These are phyloP conservation scores for Pachypeltis micranthus DNA, from an alignment of 1,140 invertebrate genomes.

Conservation along the genomic window DNA sequence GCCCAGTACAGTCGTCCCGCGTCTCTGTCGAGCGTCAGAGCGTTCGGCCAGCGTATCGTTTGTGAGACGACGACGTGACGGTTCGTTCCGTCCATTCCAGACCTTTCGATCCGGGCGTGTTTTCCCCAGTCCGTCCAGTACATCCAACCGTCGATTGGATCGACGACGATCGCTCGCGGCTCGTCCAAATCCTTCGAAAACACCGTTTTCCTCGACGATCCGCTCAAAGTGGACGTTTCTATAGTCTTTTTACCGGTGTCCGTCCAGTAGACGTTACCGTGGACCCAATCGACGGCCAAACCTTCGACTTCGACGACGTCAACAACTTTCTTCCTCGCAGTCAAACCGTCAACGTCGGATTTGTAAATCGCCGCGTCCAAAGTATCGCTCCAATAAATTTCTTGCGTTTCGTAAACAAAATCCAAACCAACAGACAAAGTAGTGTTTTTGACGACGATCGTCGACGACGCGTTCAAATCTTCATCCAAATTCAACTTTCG, in stretches of 20 bases:
- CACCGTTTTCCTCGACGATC: conserved; percentile 72
- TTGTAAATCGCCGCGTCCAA: conserved; percentile 84
- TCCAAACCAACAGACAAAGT: conserved; percentile 77
- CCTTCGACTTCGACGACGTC: conserved; percentile 59
- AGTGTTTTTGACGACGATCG: conserved; percentile 72
- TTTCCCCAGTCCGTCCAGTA: conserved; percentile 94
- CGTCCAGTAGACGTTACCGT: conserved; percentile 92
- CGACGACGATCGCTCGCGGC: conserved; percentile 87
- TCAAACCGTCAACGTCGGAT: conserved; percentile 67
- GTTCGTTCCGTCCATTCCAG: conserved; percentile 86
- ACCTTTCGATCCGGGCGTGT: conserved; percentile 75
- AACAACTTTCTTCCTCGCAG: conserved; percentile 66
- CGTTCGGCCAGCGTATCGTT: conserved; percentile 90
- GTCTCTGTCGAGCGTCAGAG: conserved; percentile 74
- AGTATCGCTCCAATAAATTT: conserved; percentile 92
- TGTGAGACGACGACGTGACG: conserved; percentile 70
- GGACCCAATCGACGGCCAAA: conserved; percentile 92
- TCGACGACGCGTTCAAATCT: conserved; percentile 54
- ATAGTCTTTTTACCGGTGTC: conserved; percentile 83
- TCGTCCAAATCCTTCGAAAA: conserved; percentile 74
- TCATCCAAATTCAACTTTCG: conserved; percentile 78
- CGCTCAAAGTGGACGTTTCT: conserved; percentile 72
- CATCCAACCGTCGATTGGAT: conserved; percentile 92
- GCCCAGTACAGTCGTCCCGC: conserved; percentile 82
- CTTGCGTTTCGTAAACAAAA: conserved; percentile 77